Base-by-base conservation (phyloP, 2,797 vertebrate genomes). In the Pangasius larnaudii region DNA sequence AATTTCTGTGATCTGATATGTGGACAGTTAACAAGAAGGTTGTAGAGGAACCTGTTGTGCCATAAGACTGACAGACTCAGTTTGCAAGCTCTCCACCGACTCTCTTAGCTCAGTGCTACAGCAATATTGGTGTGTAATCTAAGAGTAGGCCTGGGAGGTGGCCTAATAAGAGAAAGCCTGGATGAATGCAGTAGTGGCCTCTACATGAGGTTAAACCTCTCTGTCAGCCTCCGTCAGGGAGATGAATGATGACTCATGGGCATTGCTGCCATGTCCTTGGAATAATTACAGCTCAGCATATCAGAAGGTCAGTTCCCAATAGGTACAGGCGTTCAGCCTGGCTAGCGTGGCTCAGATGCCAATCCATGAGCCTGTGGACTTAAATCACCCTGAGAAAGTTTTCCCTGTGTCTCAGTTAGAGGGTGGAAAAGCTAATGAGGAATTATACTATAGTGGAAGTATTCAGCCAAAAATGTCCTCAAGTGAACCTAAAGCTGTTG, bases 241-340 rank as follows among this genome's bases (percentile, higher is more conserved):
- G 86, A 63, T 63, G 67, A 82, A 78, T 51, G 79, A 63, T 87
- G 53, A 87, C 86, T 82, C 65, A 61, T 10, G 18, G 56, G 53
- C 36, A 72, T 82, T 87, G 51, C 42, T 59, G 7, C 53, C 14
- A 39, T 75, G 58, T 75, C 80, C 80, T 83, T 75, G 69, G 22
- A 59, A 58, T 74, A 74, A 59, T 74, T 74, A 75, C 53, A 42
- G 69, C 69, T 85, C 53, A 85, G 84, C 69, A 74, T 85, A 85
- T 59, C 69, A 61, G 69, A 74, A 85, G 69, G 84, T 74, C 84
- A 59, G 51, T 39, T 58, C 84, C 33, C 69, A 46, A n/a, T n/a
- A 58, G 69, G 33, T 75, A 61, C 4, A 59, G 69, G 69, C 1
- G 7, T 85, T 69, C 19, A 5, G 49, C 30, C 27, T 33, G n/a